phyloP scores from a whole-genome alignment of 2,113 vertebrate genomes.

The Hiodon tergisus region DNA sequence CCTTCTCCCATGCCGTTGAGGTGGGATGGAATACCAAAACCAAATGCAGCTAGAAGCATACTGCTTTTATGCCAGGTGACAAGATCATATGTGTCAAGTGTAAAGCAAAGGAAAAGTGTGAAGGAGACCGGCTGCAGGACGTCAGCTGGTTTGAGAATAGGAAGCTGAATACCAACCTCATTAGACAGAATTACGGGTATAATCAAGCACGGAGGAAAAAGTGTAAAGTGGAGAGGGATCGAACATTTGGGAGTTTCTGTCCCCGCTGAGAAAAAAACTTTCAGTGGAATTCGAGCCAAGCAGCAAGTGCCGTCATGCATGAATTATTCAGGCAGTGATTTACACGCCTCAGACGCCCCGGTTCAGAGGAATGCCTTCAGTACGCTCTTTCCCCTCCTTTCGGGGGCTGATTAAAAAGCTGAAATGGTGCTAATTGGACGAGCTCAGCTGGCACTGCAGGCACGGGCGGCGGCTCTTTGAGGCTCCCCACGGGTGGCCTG shows the following conservation, averaged over 20 bases:
- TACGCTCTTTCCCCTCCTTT: not conserved
- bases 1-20: too few relatives aligned
- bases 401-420: conserved; percentile 1
- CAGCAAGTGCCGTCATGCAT: not conserved
- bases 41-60: too few relatives aligned
- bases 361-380: not conserved
- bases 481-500: not conserved
- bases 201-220: too few relatives aligned
- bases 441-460: not conserved
- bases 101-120: too few relatives aligned
- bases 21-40: too few relatives aligned
- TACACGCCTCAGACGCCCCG: not conserved
- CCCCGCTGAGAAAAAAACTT: not conserved
- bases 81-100: too few relatives aligned
- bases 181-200: too few relatives aligned
- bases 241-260: not conserved
- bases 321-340: not conserved
- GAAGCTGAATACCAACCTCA: too few relatives aligned
- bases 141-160: too few relatives aligned
- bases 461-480: not conserved
- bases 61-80: too few relatives aligned
- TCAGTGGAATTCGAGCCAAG: not conserved
- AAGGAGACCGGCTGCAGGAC: too few relatives aligned
- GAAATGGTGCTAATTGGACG: conserved; percentile 17
- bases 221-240: not conserved